A percentile compares a stretch with the other conserved stretches of the same genome.
Evolutionary conservation across 2,888 invertebrate genomes (phyloP).

Genomic region (Amphimallon solstitiale): DNA sequence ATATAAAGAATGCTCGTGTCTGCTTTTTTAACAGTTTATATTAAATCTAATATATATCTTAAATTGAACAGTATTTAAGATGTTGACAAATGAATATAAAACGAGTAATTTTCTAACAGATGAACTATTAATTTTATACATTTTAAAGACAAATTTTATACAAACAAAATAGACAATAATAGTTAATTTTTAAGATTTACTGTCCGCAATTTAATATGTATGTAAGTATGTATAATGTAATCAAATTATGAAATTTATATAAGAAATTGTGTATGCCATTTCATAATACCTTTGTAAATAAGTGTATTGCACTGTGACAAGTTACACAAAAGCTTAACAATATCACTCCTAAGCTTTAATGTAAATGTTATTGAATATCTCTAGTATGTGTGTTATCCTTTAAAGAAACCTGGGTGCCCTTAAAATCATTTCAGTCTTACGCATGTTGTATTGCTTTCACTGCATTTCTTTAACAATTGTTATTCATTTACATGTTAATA

Average conservation of each 20-base stretch:
- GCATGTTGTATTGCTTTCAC: too few species aligned
- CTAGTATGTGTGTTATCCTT: too few species aligned
- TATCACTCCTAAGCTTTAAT: too few species aligned
- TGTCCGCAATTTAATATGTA: conserved; percentile 1
- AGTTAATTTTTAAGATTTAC: conserved; percentile 8
- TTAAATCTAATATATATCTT: conserved; percentile 8
- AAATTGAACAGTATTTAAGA: conserved; percentile 15
- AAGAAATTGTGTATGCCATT: neutral
- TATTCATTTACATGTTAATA: too few species aligned
- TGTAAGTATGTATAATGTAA: neutral
- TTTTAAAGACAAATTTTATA: conserved; percentile 12
- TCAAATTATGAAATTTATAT: neutral
- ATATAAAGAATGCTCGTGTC: conserved; percentile 10
- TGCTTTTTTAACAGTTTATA: conserved; percentile 18
- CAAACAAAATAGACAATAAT: conserved; percentile 37
- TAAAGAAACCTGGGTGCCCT: too few species aligned
- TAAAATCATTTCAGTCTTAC: too few species aligned
- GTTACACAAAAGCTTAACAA: too few species aligned
- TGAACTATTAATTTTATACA: conserved; percentile 21
- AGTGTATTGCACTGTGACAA: too few species aligned
- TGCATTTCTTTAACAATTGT: too few species aligned
- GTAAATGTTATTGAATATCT: too few species aligned
- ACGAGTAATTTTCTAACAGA: conserved; percentile 39
- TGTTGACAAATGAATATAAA: conserved; percentile 12
- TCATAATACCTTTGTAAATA: neutral